A percentile compares a stretch with the other conserved stretches of the same genome.
Evolutionary conservation across 53 echinoderm and acorn worm genomes (phyloP).

Genomic region (Antedon mediterranea): DNA sequence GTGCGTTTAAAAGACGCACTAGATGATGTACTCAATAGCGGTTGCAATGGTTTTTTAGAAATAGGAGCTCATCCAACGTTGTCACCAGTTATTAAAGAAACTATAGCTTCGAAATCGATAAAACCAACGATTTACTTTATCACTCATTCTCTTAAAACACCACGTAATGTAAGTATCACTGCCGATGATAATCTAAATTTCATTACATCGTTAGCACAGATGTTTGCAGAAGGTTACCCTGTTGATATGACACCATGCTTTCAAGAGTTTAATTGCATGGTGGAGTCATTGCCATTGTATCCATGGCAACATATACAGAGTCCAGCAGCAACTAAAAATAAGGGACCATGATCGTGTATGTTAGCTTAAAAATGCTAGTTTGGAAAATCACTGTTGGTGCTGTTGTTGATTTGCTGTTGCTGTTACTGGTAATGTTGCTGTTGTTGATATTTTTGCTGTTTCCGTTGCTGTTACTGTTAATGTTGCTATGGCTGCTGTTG

Average conservation of each 20-base stretch:
- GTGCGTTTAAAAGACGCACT: constrained; percentile 28
- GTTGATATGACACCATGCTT: background rate
- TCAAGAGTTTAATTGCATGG: too few relatives aligned
- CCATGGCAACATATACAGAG: too few relatives aligned
- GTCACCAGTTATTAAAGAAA: constrained; percentile 18
- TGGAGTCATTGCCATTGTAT: too few relatives aligned
- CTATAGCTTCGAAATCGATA: background rate
- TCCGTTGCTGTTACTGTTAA: too few relatives aligned
- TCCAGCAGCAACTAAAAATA: too few relatives aligned
- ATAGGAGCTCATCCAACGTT: constrained; percentile 30
- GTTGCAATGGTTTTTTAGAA: constrained; percentile 26
- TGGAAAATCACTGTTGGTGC: too few relatives aligned
- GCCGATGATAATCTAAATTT: background rate
- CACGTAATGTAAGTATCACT: background rate
- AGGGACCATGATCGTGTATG: too few relatives aligned
- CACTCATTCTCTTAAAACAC: constrained; percentile 1
- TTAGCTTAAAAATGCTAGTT: too few relatives aligned
- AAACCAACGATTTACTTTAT: background rate
- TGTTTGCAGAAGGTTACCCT: background rate
- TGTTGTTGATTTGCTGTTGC: too few relatives aligned
- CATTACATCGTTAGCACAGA: background rate
- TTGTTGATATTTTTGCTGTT: too few relatives aligned
- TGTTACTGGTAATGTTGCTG: too few relatives aligned
- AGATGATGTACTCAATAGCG: constrained; percentile 11
- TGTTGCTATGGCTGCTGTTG: too few relatives aligned